A percentile compares a stretch with the other conserved stretches of the same genome.
These are phyloP conservation scores for Drosophila koepferae DNA, from an alignment of 2,888 invertebrate genomes.

Conservation along the genomic window DNA sequence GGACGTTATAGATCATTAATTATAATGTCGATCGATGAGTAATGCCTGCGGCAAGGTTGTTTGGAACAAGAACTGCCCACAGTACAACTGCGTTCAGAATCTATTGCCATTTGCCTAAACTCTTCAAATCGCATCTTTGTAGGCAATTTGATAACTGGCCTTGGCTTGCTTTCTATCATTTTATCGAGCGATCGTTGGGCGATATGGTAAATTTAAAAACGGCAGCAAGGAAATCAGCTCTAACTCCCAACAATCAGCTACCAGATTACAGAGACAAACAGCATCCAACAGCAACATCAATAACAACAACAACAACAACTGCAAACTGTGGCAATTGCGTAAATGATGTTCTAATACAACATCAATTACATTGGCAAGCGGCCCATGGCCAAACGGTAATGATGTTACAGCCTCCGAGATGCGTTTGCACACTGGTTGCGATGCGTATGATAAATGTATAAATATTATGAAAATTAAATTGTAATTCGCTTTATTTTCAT, in stretches of 20 bases:
- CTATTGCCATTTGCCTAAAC: conserved; percentile 38
- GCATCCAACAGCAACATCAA: conserved; percentile 24
- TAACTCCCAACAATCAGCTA: conserved; percentile 47
- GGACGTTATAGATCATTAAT: conserved; percentile 55
- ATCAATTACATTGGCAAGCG: conserved; percentile 79
- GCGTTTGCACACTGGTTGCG: conserved; percentile 49
- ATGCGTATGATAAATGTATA: background rate
- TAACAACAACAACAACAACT: conserved; percentile 25
- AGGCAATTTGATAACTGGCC: conserved; percentile 58
- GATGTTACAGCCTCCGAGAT: conserved; percentile 67
- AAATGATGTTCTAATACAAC: conserved; percentile 81
- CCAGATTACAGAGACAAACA: conserved; percentile 43
- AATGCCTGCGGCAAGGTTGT: conserved; percentile 66
- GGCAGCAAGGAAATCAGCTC: conserved; percentile 43
- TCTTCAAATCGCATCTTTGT: conserved; percentile 19
- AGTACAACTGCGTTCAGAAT: conserved; percentile 22
- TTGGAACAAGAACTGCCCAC: conserved; percentile 30
- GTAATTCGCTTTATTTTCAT: background rate
- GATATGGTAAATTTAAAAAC: conserved; percentile 52
- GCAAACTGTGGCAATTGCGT: conserved; percentile 74
- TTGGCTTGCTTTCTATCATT: conserved; percentile 22
- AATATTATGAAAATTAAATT: background rate
- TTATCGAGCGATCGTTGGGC: conserved; percentile 50
- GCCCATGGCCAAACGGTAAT: conserved; percentile 73
- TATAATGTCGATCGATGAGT: conserved; percentile 38